Evolutionary conservation across 1,140 invertebrate species (phyloP).

Genomic region (Coelopa frigida): DNA sequence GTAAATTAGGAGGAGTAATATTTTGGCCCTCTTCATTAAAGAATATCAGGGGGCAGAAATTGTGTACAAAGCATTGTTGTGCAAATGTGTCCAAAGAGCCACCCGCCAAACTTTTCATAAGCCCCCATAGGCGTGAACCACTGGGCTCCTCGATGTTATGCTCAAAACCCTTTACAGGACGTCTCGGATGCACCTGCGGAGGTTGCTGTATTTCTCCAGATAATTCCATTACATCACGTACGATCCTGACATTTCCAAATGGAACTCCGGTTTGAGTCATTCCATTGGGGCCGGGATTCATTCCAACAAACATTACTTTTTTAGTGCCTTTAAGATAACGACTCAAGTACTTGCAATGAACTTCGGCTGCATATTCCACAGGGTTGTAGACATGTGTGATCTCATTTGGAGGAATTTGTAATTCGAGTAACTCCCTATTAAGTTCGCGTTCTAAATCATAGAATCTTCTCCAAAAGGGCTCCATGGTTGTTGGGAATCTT

Average conservation of each 20-base stretch:
- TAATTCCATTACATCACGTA: slow-evolving; percentile 71
- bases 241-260: slow-evolving; percentile 78
- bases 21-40: slow-evolving; percentile 70
- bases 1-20: slow-evolving; percentile 77
- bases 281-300: slow-evolving; percentile 91
- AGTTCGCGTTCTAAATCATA: slow-evolving; percentile 23
- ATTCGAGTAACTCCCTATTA: slow-evolving; percentile 17
- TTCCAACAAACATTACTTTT: slow-evolving; percentile 75
- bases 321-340: slow-evolving; percentile 61
- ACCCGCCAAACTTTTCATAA: slow-evolving; percentile 65
- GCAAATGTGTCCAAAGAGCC: slow-evolving; percentile 70
- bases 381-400: slow-evolving; percentile 66
- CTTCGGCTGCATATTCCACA: slow-evolving; percentile 68
- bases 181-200: slow-evolving; percentile 57
- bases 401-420: not conserved
- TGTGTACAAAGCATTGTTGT: slow-evolving; percentile 71
- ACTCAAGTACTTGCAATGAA: slow-evolving; percentile 62
- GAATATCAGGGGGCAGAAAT: slow-evolving; percentile 83
- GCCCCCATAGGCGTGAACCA: slow-evolving; percentile 77
- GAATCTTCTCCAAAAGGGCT: slow-evolving; percentile 28
- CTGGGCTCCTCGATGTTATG: slow-evolving; percentile 74
- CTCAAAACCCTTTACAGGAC: slow-evolving; percentile 66
- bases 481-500: too few relatives aligned
- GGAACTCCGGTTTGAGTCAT: slow-evolving; percentile 94
- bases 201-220: slow-evolving; percentile 66